Evolutionary conservation across 1,140 invertebrate genomes (phyloP).

Genomic region (Bombus waltoni): DNA sequence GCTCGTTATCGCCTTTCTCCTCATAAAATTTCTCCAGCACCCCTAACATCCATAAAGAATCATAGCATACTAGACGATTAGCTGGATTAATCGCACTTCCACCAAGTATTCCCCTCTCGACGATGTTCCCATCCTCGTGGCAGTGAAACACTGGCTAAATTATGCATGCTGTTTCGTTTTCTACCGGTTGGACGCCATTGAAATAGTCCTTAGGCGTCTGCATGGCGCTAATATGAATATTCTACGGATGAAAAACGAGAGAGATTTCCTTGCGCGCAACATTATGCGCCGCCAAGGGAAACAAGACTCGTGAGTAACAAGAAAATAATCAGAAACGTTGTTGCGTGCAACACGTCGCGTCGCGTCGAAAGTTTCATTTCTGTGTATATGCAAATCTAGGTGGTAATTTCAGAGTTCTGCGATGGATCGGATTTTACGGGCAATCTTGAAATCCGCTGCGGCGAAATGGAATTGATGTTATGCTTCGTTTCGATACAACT

Average conservation of each 20-base stretch:
- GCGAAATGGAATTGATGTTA: background rate
- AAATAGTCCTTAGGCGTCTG: background rate
- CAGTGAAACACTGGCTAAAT: slow-evolving; percentile 26
- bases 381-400: slow-evolving; percentile 61
- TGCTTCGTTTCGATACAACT: background rate
- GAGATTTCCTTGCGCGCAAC: slow-evolving; percentile 49
- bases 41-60: background rate
- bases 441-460: background rate
- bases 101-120: slow-evolving; percentile 16
- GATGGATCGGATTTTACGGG: background rate
- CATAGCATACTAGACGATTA: slow-evolving; percentile 8
- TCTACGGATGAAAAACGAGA: slow-evolving; percentile 57
- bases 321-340: slow-evolving; percentile 76
- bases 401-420: slow-evolving; percentile 41
- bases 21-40: background rate
- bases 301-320: slow-evolving; percentile 53
- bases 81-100: slow-evolving; percentile 35
- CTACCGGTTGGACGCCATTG: background rate
- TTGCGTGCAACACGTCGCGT: slow-evolving; percentile 69
- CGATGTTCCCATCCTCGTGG: slow-evolving; percentile 35
- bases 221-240: slow-evolving; percentile 55
- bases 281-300: slow-evolving; percentile 42
- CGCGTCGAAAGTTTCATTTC: slow-evolving; percentile 45
- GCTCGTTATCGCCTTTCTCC: background rate
- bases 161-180: slow-evolving; percentile 49